These are phyloP conservation scores for Indri indri DNA, from an alignment of 2,113 vertebrate species.

Conservation along the genomic window DNA sequence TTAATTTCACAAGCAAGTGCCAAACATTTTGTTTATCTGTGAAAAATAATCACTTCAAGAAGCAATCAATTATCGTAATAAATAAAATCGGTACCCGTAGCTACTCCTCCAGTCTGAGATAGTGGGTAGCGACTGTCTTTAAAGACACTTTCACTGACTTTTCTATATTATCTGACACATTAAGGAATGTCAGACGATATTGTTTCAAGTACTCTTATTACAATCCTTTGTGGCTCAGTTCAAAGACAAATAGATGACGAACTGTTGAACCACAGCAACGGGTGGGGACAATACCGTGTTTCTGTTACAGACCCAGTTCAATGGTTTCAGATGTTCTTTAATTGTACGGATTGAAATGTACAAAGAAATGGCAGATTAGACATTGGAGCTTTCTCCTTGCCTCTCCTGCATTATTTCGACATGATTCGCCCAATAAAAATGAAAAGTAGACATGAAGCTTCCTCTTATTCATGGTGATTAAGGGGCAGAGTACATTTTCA, in stretches of 20 bases:
- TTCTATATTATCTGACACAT: not conserved
- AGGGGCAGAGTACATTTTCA: not conserved
- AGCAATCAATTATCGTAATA: not conserved
- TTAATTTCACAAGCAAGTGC: not conserved
- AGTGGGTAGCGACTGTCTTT: not conserved
- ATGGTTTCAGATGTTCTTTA: not conserved
- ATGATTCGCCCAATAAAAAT: not conserved
- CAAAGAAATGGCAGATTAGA: not conserved
- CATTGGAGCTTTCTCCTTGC: not conserved
- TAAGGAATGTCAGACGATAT: not conserved
- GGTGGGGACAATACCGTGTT: not conserved
- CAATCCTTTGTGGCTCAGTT: not conserved
- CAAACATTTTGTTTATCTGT: not conserved
- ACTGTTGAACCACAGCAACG: not conserved
- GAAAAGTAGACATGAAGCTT: not conserved
- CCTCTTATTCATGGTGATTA: not conserved
- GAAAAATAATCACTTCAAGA: not conserved
- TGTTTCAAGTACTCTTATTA: not conserved
- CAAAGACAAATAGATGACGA: not conserved
- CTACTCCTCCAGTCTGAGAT: not conserved
- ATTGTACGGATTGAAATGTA: not conserved
- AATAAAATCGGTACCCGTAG: not conserved
- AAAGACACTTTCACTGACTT: not conserved
- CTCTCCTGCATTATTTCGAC: not conserved
- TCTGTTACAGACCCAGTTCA: not conserved